A percentile compares a stretch with the other conserved stretches of the same genome.
Conservation (phyloP, 2,113 vertebrate species). For the Stictonetta naevosa region DNA sequence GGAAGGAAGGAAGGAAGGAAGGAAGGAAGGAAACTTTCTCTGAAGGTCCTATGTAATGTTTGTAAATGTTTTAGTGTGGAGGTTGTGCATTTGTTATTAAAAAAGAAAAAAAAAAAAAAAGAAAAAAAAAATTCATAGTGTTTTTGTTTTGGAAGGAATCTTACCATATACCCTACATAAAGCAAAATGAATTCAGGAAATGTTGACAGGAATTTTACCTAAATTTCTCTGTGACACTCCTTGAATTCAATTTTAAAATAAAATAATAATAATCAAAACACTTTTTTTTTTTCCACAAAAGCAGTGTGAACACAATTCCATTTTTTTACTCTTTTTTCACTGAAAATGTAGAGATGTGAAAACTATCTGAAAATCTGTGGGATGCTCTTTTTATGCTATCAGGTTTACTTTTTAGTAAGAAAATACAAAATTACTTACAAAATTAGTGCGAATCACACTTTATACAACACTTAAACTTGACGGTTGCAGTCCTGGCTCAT, state of each 20-base stretch:
- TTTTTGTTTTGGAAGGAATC: not conserved
- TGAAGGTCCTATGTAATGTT: not conserved
- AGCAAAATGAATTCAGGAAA: slow-evolving; percentile 23
- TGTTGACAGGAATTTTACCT: not conserved
- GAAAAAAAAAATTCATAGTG: not conserved
- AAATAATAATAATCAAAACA: not conserved
- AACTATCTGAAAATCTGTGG: not conserved
- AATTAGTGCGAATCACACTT: not conserved
- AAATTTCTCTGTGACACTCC: not conserved
- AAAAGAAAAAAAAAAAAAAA: not conserved
- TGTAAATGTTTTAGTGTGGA: not conserved
- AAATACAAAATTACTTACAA: not conserved
- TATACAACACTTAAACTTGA: not conserved
- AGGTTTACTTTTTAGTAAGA: not conserved
- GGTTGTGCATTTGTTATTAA: not conserved
- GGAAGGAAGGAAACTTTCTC: not conserved
- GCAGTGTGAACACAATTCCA: not conserved
- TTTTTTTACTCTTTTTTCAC: not conserved
- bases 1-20: not conserved
- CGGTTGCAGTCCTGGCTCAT: not conserved
- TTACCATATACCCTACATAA: not conserved
- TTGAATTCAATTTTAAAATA: not conserved
- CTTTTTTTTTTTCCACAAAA: not conserved
- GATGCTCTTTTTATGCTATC: not conserved
- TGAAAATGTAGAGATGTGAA: not conserved